Evolutionary conservation across 2,888 invertebrate species (phyloP).

Genomic region (Nyleta sp.): DNA sequence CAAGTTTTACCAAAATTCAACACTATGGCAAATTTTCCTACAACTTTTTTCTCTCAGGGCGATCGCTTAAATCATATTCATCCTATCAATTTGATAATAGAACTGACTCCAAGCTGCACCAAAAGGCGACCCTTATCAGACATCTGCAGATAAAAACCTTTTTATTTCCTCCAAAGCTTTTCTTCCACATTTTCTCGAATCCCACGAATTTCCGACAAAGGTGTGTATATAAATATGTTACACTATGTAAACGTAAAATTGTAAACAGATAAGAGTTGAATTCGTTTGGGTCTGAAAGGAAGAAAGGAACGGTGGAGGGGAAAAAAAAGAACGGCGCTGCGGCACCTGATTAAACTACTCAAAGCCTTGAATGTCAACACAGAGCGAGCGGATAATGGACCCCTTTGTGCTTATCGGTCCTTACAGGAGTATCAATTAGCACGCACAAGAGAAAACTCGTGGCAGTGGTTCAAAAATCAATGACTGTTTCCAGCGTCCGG

Average conservation of each 20-base stretch:
- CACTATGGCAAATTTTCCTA: no score
- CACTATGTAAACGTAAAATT: constrained; percentile 27
- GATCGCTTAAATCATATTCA: no score
- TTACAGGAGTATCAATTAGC: constrained; percentile 62
- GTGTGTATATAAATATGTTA: constrained; percentile 25
- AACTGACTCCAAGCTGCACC: no score
- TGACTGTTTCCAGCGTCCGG: constrained; percentile 15
- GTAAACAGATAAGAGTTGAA: constrained; percentile 33
- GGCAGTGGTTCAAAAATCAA: constrained; percentile 30
- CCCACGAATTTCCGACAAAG: constrained; percentile 30
- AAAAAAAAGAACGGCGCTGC: constrained; percentile 18
- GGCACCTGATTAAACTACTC: constrained; percentile 60
- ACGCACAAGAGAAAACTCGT: constrained; percentile 52
- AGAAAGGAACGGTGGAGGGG: constrained; percentile 1
- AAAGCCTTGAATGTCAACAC: constrained; percentile 56
- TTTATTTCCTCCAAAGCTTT: no score
- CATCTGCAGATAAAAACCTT: no score
- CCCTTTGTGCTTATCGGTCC: constrained; percentile 59
- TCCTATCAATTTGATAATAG: no score
- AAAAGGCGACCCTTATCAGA: no score
- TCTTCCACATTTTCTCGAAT: constrained; percentile 3
- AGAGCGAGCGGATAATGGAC: constrained; percentile 51
- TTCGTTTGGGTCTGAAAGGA: constrained; percentile 8
- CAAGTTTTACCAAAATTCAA: no score
- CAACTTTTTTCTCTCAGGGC: no score